Evolutionary conservation across 2,113 vertebrate species (phyloP).

Genomic region (Rhinolophus sinicus): DNA sequence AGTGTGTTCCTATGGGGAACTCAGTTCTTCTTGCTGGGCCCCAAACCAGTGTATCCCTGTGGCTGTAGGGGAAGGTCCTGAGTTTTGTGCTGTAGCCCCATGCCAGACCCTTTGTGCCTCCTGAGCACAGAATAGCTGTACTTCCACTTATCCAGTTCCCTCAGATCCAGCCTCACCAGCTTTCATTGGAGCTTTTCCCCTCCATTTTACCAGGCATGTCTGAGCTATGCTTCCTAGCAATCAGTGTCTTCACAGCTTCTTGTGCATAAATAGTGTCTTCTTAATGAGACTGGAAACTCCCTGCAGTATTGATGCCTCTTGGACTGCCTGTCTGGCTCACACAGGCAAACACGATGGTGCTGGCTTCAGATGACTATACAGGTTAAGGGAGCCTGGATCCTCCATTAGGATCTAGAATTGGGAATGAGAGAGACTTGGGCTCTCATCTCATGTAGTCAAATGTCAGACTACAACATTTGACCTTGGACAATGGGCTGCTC

Average conservation of each 20-base stretch:
- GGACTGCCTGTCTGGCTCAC: background rate
- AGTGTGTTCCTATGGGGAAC: background rate
- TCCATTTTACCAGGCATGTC: background rate
- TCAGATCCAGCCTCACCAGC: background rate
- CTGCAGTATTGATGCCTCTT: background rate
- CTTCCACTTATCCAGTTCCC: rapidly evolving
- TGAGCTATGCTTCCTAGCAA: slow-evolving; percentile 20
- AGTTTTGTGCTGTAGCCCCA: background rate
- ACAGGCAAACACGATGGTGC: background rate
- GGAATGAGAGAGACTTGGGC: background rate
- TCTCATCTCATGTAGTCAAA: background rate
- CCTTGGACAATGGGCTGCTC: background rate
- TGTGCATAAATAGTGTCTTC: background rate
- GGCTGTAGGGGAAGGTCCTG: background rate
- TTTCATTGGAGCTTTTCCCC: too few species aligned
- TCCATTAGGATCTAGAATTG: background rate
- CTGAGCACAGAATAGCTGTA: background rate
- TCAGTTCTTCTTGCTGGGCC: background rate
- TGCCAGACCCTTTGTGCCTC: background rate
- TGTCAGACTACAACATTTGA: background rate
- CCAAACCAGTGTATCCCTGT: background rate
- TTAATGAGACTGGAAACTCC: background rate
- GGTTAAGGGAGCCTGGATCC: background rate
- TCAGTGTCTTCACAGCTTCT: background rate
- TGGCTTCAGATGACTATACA: background rate